Conservation (phyloP, 2,113 vertebrate species). For the Thalassarche chlororhynchos region DNA sequence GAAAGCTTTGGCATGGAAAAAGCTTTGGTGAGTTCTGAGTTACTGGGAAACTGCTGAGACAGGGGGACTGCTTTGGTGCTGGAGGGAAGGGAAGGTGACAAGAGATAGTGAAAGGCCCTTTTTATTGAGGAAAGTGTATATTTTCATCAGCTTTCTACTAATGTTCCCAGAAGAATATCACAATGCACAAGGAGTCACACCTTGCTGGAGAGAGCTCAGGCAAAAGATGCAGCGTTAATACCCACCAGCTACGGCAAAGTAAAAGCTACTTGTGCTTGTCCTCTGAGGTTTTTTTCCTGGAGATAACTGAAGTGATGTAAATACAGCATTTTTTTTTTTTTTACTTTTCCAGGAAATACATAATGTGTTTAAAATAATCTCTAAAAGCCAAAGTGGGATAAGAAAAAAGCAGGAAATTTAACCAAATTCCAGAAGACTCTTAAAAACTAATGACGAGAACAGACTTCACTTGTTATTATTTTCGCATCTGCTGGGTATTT, state of each 20-base stretch:
- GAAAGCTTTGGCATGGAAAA: neutral
- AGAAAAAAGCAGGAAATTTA: neutral
- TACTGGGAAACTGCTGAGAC: neutral
- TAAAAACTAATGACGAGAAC: neutral
- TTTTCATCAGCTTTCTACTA: neutral
- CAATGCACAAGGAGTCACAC: neutral
- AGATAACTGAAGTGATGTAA: neutral
- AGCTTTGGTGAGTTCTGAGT: slow-evolving; percentile 12
- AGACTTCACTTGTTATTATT: neutral
- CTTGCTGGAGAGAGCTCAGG: neutral
- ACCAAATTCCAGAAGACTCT: neutral
- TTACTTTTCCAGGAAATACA: neutral
- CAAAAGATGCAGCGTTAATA: neutral
- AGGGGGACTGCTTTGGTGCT: neutral
- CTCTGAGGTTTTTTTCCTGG: neutral
- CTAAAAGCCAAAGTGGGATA: neutral
- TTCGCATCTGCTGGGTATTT: neutral
- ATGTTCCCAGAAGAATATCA: neutral
- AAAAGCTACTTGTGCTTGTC: neutral
- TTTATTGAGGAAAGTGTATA: neutral
- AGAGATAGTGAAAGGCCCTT: neutral
- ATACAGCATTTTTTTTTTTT: neutral
- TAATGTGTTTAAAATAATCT: neutral
- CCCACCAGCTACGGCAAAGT: neutral
- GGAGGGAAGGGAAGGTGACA: neutral